Conservation (phyloP, 2,113 vertebrate genomes). For the Aspidoscelis tigris region DNA sequence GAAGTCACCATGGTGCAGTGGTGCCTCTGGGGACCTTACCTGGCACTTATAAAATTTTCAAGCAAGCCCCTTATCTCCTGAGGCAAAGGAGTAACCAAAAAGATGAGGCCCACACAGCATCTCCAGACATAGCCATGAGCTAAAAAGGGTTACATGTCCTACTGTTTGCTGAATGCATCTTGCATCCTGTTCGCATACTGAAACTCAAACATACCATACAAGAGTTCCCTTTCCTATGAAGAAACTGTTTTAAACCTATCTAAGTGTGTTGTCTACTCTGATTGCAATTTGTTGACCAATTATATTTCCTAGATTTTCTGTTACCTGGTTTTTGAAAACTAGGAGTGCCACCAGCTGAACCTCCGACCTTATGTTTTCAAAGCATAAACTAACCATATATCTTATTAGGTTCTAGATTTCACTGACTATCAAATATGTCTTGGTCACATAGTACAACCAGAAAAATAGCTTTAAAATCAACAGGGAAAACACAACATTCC, state of each 20-base stretch:
- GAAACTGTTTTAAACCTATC: no score
- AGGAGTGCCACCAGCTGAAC: background rate
- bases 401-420: background rate
- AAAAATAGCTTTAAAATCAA: no score
- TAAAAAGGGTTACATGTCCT: no score
- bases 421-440: slow-evolving; percentile 70
- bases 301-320: background rate
- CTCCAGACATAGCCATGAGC: no score
- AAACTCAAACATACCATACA: slow-evolving; percentile 89
- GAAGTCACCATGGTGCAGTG: no score
- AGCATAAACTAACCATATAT: background rate
- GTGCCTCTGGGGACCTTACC: no score
- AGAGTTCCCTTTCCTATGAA: slow-evolving; percentile 71
- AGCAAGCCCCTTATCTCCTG: no score
- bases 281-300: background rate
- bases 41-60: no score
- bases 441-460: slow-evolving; percentile 48
- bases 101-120: no score
- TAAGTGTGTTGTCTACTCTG: slow-evolving; percentile 40
- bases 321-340: background rate
- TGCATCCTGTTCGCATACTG: slow-evolving; percentile 78
- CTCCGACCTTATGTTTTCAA: background rate
- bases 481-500: background rate
- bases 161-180: slow-evolving; percentile 50
- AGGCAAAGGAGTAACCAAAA: no score